phyloP scores from a whole-genome alignment of 2,797 vertebrate species.

The Rhodeus uyekii region DNA sequence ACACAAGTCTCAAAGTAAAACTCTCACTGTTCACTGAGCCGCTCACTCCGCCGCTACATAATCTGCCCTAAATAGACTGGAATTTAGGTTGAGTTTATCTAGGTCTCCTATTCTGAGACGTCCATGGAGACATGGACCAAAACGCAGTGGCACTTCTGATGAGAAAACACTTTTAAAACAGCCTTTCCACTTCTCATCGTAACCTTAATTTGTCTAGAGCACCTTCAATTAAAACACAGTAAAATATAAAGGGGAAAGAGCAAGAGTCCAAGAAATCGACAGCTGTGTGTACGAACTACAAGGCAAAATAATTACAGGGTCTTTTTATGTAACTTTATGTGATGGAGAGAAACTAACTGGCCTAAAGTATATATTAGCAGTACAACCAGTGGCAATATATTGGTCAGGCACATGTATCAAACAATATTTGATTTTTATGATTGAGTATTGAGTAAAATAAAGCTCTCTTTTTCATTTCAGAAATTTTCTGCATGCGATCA shows the following conservation, averaged over 20 bases:
- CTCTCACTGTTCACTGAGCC: conserved; percentile 45
- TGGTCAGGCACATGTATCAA: background rate
- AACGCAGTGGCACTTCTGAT: conserved; percentile 10
- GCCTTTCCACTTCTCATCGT: background rate
- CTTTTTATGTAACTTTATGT: no score
- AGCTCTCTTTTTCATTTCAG: background rate
- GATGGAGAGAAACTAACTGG: background rate
- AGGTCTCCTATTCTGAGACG: conserved; percentile 62
- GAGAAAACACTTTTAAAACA: conserved; percentile 33
- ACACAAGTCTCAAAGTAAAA: background rate
- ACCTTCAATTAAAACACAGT: background rate
- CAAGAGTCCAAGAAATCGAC: background rate
- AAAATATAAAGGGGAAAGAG: background rate
- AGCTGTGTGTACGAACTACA: background rate
- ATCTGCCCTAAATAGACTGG: conserved; percentile 49
- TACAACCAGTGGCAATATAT: background rate
- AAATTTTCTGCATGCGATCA: background rate
- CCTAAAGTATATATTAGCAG: background rate
- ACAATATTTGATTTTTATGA: background rate
- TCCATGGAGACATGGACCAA: conserved; percentile 30
- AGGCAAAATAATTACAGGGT: background rate
- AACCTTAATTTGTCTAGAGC: conserved; percentile 8
- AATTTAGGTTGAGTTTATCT: conserved; percentile 65
- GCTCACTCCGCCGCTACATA: background rate
- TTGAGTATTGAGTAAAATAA: background rate